Evolutionary conservation across 2,113 vertebrate species (phyloP), one percentile per base, ranked within the genome.

Genomic region (Leiothrix lutea): DNA sequence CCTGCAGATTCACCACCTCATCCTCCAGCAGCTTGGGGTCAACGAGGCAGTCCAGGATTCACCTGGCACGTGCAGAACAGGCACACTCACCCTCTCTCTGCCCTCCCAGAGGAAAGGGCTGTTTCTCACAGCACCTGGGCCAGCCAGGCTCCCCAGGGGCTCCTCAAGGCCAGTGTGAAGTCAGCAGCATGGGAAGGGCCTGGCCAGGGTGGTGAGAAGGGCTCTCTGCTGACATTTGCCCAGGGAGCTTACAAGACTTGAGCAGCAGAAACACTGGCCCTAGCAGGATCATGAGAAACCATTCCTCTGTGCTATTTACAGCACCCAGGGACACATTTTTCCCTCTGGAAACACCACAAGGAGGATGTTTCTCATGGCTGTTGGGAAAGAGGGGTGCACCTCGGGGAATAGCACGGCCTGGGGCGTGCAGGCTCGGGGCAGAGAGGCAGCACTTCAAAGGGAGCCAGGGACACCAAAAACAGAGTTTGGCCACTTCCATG

Each of bases 341-440:
- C 74, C 66, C 81, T 81, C 74, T 31, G 14, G 90, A 97, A 97
- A 88, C 93, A 73, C 83, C 61, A 1, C 95, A 94, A 94, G 92
- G 72, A 97, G 94, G 88, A 96, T 75, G 54, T 97, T 98, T 97
- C 97, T 96, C 96, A 97, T 94, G 97, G 96, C 94, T 95, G 87
- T 24, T 86, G 80, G 65, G 88, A 84, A 90, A 82, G 96, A 69
- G 36, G 69, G 90, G 75, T 73, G 69, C 24, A 73, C 96, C 91
- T 65, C 3, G 5, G 96, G 96, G 96, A 96, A 97, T 91, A 95
- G 85, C 36, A 28, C 2, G 73, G 44, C 29, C 31, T 89, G 56
- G 94, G 96, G 88, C 74, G 81, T 14, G 21, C 78, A 79, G 87
- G 92, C 88, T 77, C 18, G 48, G 71, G 87, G 91, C 90, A 92